A percentile compares a stretch with the other conserved stretches of the same genome.
Evolutionary conservation across 2,888 invertebrate genomes (phyloP).

Genomic region (Lithophane semibrunnea): DNA sequence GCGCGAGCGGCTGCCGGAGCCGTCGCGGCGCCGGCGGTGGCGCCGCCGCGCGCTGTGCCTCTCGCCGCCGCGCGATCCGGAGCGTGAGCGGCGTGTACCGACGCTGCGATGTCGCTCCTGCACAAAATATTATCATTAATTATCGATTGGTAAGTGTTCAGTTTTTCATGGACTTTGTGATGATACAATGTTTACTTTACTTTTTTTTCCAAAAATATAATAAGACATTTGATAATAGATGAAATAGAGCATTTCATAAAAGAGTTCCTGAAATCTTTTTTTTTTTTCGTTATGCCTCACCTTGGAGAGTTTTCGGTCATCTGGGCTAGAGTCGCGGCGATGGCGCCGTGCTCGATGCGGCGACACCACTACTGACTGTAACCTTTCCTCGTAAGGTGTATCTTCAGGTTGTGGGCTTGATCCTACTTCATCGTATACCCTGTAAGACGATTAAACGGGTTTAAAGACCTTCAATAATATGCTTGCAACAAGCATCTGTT

Average conservation of each 20-base stretch:
- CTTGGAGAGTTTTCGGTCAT: constrained; percentile 88
- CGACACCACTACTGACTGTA: constrained; percentile 90
- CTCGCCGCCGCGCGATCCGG: constrained; percentile 80
- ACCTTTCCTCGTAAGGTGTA: constrained; percentile 86
- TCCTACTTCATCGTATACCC: constrained; percentile 87
- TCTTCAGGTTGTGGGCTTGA: constrained; percentile 94
- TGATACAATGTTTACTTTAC: background rate
- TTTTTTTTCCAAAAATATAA: background rate
- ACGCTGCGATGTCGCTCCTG: constrained; percentile 84
- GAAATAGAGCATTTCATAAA: background rate
- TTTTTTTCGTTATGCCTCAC: constrained; percentile 61
- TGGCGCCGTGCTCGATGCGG: constrained; percentile 86
- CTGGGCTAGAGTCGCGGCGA: constrained; percentile 94
- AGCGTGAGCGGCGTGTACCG: constrained; percentile 78
- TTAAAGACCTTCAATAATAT: constrained; percentile 3
- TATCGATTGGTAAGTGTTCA: background rate
- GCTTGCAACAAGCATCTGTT: constrained; percentile 4
- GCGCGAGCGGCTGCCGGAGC: constrained; percentile 85
- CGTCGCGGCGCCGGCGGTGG: constrained; percentile 86
- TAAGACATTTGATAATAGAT: background rate
- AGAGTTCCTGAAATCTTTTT: background rate
- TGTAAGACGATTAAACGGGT: constrained; percentile 51
- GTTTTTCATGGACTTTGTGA: background rate
- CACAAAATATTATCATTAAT: background rate
- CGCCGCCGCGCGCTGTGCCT: constrained; percentile 85